These are phyloP conservation scores for Coracias cyanogaster DNA, from an alignment of 2,797 vertebrate species.

Conservation along the genomic window DNA sequence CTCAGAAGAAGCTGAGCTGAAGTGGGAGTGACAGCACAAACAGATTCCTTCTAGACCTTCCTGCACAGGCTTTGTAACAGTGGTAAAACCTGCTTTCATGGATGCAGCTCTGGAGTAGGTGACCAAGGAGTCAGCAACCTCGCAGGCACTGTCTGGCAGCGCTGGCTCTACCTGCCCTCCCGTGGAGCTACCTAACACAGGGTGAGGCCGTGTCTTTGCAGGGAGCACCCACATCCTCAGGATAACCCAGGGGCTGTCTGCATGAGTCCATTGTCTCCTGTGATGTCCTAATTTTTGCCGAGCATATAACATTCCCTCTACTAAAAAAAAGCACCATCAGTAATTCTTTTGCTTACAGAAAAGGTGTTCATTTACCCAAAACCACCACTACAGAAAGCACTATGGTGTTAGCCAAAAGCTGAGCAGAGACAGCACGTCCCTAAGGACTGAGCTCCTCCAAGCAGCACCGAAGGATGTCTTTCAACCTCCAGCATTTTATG, in stretches of 20 bases:
- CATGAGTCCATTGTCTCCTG: fast-evolving
- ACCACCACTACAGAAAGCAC: background rate
- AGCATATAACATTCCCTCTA: background rate
- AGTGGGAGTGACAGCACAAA: constrained; percentile 51
- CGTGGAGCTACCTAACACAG: fast-evolving
- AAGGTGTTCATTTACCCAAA: background rate
- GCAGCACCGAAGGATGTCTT: background rate
- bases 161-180: background rate
- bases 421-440: background rate
- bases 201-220: background rate
- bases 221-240: background rate
- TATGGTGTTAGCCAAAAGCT: background rate
- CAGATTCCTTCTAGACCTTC: constrained; percentile 7
- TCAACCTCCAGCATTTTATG: background rate
- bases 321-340: background rate
- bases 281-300: fast-evolving
- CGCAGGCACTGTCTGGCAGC: fast-evolving
- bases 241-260: background rate
- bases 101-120: background rate
- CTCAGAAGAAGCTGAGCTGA: background rate
- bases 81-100: background rate
- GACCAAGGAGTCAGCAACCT: background rate
- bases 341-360: background rate
- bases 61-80: background rate
- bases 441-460: background rate